phyloP scores from a whole-genome alignment of 2,888 invertebrate genomes.

The Meteorus colon region DNA sequence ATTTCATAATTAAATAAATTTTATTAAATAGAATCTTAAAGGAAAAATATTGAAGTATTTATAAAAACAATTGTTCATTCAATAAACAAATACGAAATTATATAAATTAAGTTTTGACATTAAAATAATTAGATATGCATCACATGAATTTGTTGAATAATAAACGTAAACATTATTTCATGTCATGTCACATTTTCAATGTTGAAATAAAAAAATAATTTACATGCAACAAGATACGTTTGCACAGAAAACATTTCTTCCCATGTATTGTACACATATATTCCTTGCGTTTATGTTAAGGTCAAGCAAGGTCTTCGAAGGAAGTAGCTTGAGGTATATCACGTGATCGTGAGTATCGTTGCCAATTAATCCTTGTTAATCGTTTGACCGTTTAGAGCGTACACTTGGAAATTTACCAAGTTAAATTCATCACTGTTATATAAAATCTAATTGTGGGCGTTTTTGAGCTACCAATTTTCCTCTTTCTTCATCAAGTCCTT shows the following conservation, averaged over 20 bases:
- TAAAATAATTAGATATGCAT: too few relatives aligned
- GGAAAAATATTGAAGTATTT: too few relatives aligned
- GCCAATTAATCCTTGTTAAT: constrained; percentile 11
- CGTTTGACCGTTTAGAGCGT: background rate
- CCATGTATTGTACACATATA: background rate
- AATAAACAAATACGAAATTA: too few relatives aligned
- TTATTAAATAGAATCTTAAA: too few relatives aligned
- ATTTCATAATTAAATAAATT: too few relatives aligned
- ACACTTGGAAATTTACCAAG: background rate
- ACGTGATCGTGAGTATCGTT: constrained; percentile 7
- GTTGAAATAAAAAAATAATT: background rate
- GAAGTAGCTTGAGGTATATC: constrained; percentile 1
- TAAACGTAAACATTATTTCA: too few relatives aligned
- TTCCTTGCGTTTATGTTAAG: background rate
- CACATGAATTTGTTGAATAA: too few relatives aligned
- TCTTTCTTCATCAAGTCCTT: too few relatives aligned
- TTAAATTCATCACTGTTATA: too few relatives aligned
- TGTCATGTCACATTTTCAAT: too few relatives aligned
- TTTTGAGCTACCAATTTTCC: background rate
- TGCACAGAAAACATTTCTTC: background rate
- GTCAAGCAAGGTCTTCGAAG: background rate
- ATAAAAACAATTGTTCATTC: too few relatives aligned
- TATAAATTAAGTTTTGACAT: too few relatives aligned
- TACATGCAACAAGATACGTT: background rate
- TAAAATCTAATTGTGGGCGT: background rate